These are phyloP conservation scores for Nymphalis io DNA, from an alignment of 1,140 invertebrate genomes.

Conservation along the genomic window DNA sequence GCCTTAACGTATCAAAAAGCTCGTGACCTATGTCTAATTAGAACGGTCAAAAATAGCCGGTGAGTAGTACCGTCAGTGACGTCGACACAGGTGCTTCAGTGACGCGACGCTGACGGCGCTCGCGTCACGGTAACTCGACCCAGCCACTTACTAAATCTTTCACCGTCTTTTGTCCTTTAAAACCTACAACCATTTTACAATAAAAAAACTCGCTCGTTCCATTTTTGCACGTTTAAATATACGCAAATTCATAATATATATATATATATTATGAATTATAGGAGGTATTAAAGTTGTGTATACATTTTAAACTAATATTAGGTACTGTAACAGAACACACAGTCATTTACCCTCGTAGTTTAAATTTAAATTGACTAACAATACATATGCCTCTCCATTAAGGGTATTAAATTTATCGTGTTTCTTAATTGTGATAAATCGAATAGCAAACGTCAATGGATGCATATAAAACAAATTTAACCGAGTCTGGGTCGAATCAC, in stretches of 20 bases:
- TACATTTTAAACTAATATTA: constrained; percentile 5
- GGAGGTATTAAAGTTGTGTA: background rate
- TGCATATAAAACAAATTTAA: constrained; percentile 23
- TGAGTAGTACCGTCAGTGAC: constrained; percentile 27
- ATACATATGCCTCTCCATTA: constrained; percentile 29
- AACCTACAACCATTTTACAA: background rate
- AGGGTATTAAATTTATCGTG: constrained; percentile 34
- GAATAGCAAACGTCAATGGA: constrained; percentile 27
- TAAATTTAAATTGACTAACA: constrained; percentile 36
- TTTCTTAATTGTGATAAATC: constrained; percentile 33
- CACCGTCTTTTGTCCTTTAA: background rate
- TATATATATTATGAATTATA: too few species aligned
- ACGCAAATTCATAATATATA: too few species aligned
- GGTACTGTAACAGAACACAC: constrained; percentile 9
- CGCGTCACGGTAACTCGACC: constrained; percentile 29
- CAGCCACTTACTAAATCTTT: constrained; percentile 2
- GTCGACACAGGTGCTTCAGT: constrained; percentile 27
- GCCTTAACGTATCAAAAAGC: constrained; percentile 18
- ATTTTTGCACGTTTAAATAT: too few species aligned
- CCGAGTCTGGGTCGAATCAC: constrained; percentile 11
- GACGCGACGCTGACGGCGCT: constrained; percentile 31
- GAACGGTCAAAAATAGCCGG: constrained; percentile 35
- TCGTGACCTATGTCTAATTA: constrained; percentile 36
- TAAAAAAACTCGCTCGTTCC: too few species aligned
- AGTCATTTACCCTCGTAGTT: constrained; percentile 29